These are phyloP conservation scores for Ochropacha duplaris DNA, from an alignment of 2,888 invertebrate species.

Conservation along the genomic window DNA sequence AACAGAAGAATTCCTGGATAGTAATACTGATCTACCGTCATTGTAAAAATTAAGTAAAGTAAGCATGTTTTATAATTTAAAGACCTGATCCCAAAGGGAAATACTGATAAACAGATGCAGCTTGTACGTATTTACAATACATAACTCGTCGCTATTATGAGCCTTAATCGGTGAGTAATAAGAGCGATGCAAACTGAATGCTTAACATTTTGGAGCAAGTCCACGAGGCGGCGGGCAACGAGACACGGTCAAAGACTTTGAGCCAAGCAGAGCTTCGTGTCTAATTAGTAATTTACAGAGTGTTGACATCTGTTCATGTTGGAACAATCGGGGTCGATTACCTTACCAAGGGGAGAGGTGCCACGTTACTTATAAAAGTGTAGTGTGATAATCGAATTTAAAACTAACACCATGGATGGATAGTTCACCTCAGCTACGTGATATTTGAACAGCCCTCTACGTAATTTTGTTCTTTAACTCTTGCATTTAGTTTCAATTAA, in stretches of 20 bases:
- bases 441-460: too few species aligned
- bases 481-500: too few species aligned
- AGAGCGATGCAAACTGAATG: constrained; percentile 18
- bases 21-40: too few species aligned
- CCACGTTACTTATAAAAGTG: too few species aligned
- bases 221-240: neutral
- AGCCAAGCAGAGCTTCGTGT: constrained; percentile 27
- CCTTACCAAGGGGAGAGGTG: neutral
- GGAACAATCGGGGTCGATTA: neutral
- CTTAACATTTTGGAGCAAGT: constrained; percentile 6
- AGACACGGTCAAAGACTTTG: constrained; percentile 17
- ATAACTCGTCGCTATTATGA: constrained; percentile 18
- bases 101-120: neutral
- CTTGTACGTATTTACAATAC: neutral
- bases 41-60: too few species aligned
- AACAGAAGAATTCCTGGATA: too few species aligned
- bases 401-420: too few species aligned
- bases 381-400: too few species aligned
- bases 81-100: too few species aligned
- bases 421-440: too few species aligned
- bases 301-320: constrained; percentile 35
- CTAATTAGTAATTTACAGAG: constrained; percentile 44
- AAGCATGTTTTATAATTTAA: too few species aligned
- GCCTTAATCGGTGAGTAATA: constrained; percentile 33
- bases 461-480: too few species aligned